Percentiles rank a stretch among this genome's conserved stretches.
Conservation (phyloP, 2,113 vertebrate genomes). For the pig (Sus scrofa) region DNA sequence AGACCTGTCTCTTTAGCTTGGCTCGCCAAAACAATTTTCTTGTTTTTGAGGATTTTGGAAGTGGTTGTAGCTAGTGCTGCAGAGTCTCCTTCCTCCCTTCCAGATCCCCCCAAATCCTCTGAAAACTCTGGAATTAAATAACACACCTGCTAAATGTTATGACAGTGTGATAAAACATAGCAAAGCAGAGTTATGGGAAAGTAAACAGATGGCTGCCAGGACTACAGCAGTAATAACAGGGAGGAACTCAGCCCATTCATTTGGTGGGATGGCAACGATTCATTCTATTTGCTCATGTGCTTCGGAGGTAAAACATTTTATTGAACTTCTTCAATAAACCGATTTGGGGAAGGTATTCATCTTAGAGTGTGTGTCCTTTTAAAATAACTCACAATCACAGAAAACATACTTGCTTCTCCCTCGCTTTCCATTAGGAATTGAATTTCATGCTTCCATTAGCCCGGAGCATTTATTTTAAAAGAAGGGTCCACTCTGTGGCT, state of each 20-base stretch:
- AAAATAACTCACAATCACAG: not conserved
- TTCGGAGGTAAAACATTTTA: slow-evolving; percentile 3
- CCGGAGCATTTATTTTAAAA: not conserved
- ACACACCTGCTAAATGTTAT: not conserved
- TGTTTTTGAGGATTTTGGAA: not conserved
- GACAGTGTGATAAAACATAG: not conserved
- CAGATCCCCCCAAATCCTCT: not conserved
- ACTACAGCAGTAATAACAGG: not conserved
- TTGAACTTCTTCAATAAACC: not conserved
- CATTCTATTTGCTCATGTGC: not conserved
- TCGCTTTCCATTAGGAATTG: slow-evolving; percentile 3
- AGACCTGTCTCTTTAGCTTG: not conserved
- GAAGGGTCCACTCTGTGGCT: not conserved
- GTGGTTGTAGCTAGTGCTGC: not conserved
- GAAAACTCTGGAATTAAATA: not conserved
- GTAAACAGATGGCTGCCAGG: slow-evolving; percentile 25
- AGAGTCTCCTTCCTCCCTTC: not conserved
- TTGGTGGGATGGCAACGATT: not conserved
- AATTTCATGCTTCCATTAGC: not conserved
- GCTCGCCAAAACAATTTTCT: not conserved
- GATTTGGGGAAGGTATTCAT: not conserved
- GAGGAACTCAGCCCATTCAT: not conserved
- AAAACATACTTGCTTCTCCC: not conserved
- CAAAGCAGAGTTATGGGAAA: not conserved
- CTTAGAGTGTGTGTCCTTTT: not conserved